Evolutionary conservation across 2,113 vertebrate species (phyloP).

Genomic region (Silurus meridionalis): DNA sequence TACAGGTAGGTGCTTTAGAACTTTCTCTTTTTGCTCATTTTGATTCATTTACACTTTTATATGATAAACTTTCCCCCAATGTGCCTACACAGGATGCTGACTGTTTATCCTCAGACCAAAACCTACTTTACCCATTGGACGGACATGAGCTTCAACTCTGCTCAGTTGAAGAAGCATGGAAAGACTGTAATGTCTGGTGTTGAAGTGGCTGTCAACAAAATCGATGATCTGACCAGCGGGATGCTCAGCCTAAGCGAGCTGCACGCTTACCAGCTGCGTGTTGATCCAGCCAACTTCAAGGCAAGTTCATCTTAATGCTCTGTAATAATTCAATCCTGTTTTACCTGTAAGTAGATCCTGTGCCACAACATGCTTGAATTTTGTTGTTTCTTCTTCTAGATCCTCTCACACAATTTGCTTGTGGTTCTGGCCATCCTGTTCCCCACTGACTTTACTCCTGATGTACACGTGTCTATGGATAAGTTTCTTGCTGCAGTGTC

Average conservation of each 20-base stretch:
- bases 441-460: constrained; percentile 55
- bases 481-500: constrained; percentile 71
- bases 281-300: too few species aligned
- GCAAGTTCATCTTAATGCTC: too few species aligned
- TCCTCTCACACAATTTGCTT: constrained; percentile 73
- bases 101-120: constrained; percentile 72
- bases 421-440: constrained; percentile 67
- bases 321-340: neutral
- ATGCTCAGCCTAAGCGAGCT: constrained; percentile 77
- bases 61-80: neutral
- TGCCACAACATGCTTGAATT: neutral
- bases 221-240: constrained; percentile 66
- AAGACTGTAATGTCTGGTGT: constrained; percentile 44
- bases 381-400: constrained; percentile 26
- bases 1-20: constrained; percentile 62
- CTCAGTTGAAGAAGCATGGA: constrained; percentile 72
- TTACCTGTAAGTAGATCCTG: neutral
- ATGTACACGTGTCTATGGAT: constrained; percentile 74
- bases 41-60: neutral
- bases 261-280: too few species aligned
- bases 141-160: constrained; percentile 68
- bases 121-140: constrained; percentile 80
- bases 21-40: neutral
- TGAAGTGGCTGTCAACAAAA: constrained; percentile 63
- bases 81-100: constrained; percentile 63